Conservation (phyloP, 2,888 invertebrate species). For the Cheilosia impressa region DNA sequence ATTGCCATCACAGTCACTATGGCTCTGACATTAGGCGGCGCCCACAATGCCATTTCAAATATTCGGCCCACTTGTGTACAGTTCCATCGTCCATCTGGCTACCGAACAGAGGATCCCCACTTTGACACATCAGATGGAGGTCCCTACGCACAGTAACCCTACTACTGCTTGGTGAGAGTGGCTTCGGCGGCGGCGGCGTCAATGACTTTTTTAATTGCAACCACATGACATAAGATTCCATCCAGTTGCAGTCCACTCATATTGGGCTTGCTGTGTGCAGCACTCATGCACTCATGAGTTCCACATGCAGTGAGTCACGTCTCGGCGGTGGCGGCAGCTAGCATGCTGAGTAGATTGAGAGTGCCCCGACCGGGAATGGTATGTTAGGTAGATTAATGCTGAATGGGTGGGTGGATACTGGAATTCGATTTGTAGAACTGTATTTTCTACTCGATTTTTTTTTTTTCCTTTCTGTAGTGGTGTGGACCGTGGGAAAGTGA, state of each 20-base stretch:
- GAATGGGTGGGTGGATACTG: conserved; percentile 67
- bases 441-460: conserved; percentile 47
- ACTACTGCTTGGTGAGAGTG: conserved; percentile 35
- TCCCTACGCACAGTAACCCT: conserved; percentile 16
- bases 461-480: neutral
- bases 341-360: conserved; percentile 13
- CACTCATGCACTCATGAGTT: conserved; percentile 52
- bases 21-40: conserved; percentile 30
- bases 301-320: conserved; percentile 60
- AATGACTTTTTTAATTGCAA: conserved; percentile 75
- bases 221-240: conserved; percentile 62
- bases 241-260: conserved; percentile 1
- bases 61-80: conserved; percentile 9
- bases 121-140: conserved; percentile 46
- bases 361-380: conserved; percentile 47
- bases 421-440: conserved; percentile 68
- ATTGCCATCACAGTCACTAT: conserved; percentile 45
- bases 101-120: conserved; percentile 38
- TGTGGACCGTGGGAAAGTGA: conserved; percentile 71
- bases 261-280: neutral
- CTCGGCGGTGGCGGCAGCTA: neutral
- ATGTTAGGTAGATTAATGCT: conserved; percentile 56
- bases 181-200: conserved; percentile 59
- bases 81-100: no score
- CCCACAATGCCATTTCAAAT: conserved; percentile 54